Evolutionary conservation across 2,113 vertebrate genomes (phyloP).

Genomic region (Dolichotis patagonum): DNA sequence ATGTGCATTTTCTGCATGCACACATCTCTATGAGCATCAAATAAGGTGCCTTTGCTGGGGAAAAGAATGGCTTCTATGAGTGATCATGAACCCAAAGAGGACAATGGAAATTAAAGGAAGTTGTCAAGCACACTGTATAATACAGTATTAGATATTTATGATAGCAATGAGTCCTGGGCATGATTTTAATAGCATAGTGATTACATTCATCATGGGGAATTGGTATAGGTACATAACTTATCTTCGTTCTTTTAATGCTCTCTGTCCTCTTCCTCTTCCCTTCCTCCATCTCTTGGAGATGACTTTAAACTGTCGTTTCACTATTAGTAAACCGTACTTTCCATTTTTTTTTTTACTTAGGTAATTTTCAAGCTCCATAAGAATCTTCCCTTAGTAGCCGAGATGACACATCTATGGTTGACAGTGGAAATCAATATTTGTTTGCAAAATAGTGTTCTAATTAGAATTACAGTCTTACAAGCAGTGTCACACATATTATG

Average conservation of each 20-base stretch:
- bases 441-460: background rate
- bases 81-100: background rate
- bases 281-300: background rate
- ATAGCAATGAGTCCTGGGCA: background rate
- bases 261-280: background rate
- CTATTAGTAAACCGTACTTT: background rate
- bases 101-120: background rate
- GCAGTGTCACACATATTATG: fast-evolving
- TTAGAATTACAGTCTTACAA: background rate
- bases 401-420: background rate
- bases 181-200: background rate
- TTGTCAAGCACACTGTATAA: background rate
- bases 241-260: background rate
- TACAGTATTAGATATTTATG: background rate
- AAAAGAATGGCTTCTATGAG: background rate
- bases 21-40: background rate
- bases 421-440: background rate
- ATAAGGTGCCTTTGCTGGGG: background rate
- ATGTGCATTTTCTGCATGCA: background rate
- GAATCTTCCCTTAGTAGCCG: background rate
- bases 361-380: background rate
- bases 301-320: conserved; percentile 22
- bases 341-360: background rate
- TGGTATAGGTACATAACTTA: background rate
- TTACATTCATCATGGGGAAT: background rate